Evolutionary conservation across 2,797 vertebrate species (phyloP).

Genomic region (Melanotaenia nigrans): DNA sequence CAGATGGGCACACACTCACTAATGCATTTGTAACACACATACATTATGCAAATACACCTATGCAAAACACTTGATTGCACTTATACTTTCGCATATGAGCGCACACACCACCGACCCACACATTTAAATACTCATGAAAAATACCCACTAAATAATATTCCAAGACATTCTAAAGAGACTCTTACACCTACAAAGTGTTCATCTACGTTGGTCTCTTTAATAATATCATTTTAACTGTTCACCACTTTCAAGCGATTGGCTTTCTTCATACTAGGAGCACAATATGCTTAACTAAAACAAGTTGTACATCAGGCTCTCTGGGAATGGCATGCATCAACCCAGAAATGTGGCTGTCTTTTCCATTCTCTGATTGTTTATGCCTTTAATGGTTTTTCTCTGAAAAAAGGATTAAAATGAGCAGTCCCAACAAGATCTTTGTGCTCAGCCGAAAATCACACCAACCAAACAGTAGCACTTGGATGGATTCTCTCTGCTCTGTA

Average conservation of each 20-base stretch:
- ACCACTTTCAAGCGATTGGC: slow-evolving; percentile 18
- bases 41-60: slow-evolving; percentile 72
- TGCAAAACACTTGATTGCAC: slow-evolving; percentile 35
- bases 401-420: slow-evolving; percentile 41
- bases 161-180: slow-evolving; percentile 9
- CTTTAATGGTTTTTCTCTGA: slow-evolving; percentile 37
- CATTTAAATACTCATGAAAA: neutral
- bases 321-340: slow-evolving; percentile 20
- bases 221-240: slow-evolving; percentile 20
- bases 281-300: slow-evolving; percentile 15
- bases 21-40: slow-evolving; percentile 39
- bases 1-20: slow-evolving; percentile 61
- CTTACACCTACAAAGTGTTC: slow-evolving; percentile 16
- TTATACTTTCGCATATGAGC: neutral
- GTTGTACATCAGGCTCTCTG: slow-evolving; percentile 20
- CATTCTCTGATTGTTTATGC: slow-evolving; percentile 36
- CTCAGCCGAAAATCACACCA: slow-evolving; percentile 36
- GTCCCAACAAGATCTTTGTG: slow-evolving; percentile 44
- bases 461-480: slow-evolving; percentile 73
- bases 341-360: slow-evolving; percentile 37
- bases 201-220: slow-evolving; percentile 15
- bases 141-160: slow-evolving; percentile 1
- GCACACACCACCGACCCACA: neutral
- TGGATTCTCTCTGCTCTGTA: slow-evolving; percentile 32
- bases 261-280: slow-evolving; percentile 32